phyloP scores from a whole-genome alignment of 1,140 invertebrate species.

The Lepidurus apus region DNA sequence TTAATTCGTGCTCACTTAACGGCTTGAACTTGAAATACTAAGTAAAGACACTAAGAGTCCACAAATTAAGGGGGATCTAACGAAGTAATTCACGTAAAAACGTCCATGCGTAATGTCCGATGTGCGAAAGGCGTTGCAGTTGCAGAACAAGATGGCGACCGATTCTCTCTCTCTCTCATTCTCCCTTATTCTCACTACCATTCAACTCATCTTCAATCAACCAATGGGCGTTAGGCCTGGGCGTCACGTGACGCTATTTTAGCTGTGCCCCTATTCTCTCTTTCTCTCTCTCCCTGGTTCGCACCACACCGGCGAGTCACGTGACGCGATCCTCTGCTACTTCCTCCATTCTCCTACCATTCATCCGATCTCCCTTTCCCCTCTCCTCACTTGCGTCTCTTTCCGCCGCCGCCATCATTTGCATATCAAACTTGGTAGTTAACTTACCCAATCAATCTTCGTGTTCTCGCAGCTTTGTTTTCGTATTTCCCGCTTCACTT shows the following conservation, averaged over 20 bases:
- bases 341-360: slow-evolving; percentile 27
- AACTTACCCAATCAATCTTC: slow-evolving; percentile 22
- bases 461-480: background rate
- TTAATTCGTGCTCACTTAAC: background rate
- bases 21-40: background rate
- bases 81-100: slow-evolving; percentile 12
- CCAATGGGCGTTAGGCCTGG: slow-evolving; percentile 4
- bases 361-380: slow-evolving; percentile 27
- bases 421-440: slow-evolving; percentile 19
- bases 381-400: slow-evolving; percentile 27
- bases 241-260: slow-evolving; percentile 14
- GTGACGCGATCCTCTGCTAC: slow-evolving; percentile 26
- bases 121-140: slow-evolving; percentile 18
- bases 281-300: background rate
- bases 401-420: slow-evolving; percentile 20
- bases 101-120: slow-evolving; percentile 20
- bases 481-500: background rate
- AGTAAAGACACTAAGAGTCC: slow-evolving; percentile 6
- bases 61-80: background rate
- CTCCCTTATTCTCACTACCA: slow-evolving; percentile 19
- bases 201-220: slow-evolving; percentile 22
- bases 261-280: slow-evolving; percentile 12
- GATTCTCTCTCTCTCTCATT: slow-evolving; percentile 4
- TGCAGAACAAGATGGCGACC: slow-evolving; percentile 20
- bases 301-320: slow-evolving; percentile 23